phyloP scores from a whole-genome alignment of 1,140 invertebrate species.

The Rhagoletis zephyria region DNA sequence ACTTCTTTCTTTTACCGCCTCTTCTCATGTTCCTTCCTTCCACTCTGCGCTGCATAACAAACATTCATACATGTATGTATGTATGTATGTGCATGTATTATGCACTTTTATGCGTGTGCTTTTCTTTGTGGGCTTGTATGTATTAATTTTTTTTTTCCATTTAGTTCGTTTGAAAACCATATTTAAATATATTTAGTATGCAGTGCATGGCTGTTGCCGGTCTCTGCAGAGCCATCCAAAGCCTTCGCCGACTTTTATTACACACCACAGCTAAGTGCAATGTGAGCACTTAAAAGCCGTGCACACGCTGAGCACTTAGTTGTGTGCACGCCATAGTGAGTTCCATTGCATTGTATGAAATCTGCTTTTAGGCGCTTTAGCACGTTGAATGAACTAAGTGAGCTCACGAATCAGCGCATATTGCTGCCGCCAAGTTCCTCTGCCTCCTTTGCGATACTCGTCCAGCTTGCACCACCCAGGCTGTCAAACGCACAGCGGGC shows the following conservation, averaged over 20 bases:
- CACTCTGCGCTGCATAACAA: too few relatives aligned
- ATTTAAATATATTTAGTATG: too few relatives aligned
- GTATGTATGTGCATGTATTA: background rate
- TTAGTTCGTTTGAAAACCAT: too few relatives aligned
- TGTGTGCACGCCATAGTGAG: background rate
- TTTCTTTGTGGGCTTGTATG: background rate
- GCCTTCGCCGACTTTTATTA: background rate
- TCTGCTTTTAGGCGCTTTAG: slow-evolving; percentile 12
- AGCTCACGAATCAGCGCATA: too few relatives aligned
- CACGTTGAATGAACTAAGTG: background rate
- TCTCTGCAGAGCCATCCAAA: background rate
- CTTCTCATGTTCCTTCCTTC: too few relatives aligned
- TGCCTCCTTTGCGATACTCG: background rate
- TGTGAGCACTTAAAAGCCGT: background rate
- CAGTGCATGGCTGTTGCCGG: background rate
- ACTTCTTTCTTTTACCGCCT: too few relatives aligned
- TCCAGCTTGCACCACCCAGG: background rate
- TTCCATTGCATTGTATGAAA: background rate
- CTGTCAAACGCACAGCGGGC: background rate
- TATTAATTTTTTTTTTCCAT: background rate
- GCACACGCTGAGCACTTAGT: background rate
- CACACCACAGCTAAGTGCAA: background rate
- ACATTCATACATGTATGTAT: too few relatives aligned
- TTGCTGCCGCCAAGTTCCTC: background rate
- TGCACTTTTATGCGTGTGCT: background rate